Evolutionary conservation across 2,888 invertebrate genomes (phyloP).

Genomic region (Diaphora mendica): DNA sequence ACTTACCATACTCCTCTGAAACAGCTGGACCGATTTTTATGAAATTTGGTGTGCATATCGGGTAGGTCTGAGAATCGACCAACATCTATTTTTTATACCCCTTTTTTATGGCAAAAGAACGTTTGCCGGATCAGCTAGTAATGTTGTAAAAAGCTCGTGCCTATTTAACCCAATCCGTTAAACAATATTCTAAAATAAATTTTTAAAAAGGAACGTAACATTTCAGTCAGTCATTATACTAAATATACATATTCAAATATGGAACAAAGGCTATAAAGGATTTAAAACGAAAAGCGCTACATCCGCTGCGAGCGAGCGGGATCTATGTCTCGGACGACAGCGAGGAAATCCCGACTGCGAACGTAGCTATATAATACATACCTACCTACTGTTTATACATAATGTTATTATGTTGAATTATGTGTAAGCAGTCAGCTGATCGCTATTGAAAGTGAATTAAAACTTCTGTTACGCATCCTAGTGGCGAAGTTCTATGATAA

Average conservation of each 20-base stretch:
- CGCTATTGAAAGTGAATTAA: slow-evolving; percentile 66
- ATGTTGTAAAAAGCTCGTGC: too few species aligned
- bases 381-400: slow-evolving; percentile 61
- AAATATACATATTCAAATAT: slow-evolving; percentile 21
- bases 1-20: too few species aligned
- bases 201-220: slow-evolving; percentile 3
- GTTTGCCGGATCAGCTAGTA: too few species aligned
- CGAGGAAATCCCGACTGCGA: slow-evolving; percentile 74
- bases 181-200: not conserved
- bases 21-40: too few species aligned
- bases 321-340: slow-evolving; percentile 70
- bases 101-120: too few species aligned
- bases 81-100: too few species aligned
- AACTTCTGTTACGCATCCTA: slow-evolving; percentile 41
- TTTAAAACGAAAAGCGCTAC: slow-evolving; percentile 60
- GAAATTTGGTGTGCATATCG: too few species aligned
- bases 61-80: too few species aligned
- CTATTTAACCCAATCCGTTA: not conserved
- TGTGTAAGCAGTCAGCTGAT: slow-evolving; percentile 78
- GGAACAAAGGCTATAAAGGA: slow-evolving; percentile 24
- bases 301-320: slow-evolving; percentile 56
- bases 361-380: slow-evolving; percentile 56
- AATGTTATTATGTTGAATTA: slow-evolving; percentile 73
- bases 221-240: slow-evolving; percentile 12
- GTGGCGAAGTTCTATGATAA: not conserved